Percentiles rank a stretch among this genome's conserved stretches.
These are phyloP conservation scores for Dasysyrphus tricinctus DNA, from an alignment of 2,888 invertebrate genomes.

Conservation along the genomic window DNA sequence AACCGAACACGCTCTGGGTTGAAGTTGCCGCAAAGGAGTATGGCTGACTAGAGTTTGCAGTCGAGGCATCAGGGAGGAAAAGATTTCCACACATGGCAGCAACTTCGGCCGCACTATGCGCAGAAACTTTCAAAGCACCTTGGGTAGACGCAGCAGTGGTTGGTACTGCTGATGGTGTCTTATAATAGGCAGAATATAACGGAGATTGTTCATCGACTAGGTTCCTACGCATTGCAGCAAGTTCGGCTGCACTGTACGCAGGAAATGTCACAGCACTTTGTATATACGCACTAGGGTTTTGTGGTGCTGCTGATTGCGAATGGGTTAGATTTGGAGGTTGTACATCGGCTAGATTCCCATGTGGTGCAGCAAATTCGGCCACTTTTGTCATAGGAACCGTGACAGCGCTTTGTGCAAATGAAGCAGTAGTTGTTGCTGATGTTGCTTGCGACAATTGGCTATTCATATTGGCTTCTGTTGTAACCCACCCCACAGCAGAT, in stretches of 20 bases:
- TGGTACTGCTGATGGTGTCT: too few species aligned
- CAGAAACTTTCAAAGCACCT: too few species aligned
- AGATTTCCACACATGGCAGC: too few species aligned
- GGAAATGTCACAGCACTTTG: neutral
- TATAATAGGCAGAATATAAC: too few species aligned
- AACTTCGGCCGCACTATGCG: too few species aligned
- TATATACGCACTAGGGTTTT: too few species aligned
- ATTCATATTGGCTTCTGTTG: constrained; percentile 10
- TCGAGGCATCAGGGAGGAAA: too few species aligned
- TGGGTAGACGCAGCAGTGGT: too few species aligned
- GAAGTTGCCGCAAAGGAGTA: too few species aligned
- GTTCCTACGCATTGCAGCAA: neutral
- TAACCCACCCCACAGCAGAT: constrained; percentile 4
- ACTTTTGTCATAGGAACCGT: neutral
- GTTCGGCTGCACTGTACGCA: neutral
- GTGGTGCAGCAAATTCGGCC: constrained; percentile 4
- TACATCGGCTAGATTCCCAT: neutral
- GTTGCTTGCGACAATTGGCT: neutral
- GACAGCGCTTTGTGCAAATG: neutral
- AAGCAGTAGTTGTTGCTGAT: neutral
- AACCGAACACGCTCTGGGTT: too few species aligned
- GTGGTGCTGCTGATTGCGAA: neutral
- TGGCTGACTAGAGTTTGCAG: too few species aligned
- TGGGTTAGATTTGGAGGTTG: too few species aligned
- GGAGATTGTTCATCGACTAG: constrained; percentile 1